phyloP scores from a whole-genome alignment of 2,797 vertebrate species.

The Emys orbicularis region DNA sequence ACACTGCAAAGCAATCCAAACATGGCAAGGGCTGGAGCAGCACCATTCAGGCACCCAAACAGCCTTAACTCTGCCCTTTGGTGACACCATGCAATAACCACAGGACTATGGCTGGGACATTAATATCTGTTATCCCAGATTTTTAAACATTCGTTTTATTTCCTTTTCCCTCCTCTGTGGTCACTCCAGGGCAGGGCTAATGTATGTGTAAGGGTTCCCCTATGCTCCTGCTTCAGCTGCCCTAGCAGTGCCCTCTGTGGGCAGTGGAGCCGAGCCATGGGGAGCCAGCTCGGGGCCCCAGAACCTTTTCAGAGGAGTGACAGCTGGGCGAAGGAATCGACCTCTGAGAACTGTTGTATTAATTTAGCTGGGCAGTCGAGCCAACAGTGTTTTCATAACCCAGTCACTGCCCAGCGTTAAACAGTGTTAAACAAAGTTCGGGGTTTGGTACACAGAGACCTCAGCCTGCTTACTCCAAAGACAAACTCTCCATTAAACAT shows the following conservation, averaged over 20 bases:
- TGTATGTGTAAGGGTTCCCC: not conserved
- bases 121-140: not conserved
- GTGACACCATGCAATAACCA: not conserved
- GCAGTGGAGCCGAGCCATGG: no score
- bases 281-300: no score
- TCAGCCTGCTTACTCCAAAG: not conserved
- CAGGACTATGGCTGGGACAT: not conserved
- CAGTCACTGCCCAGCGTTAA: not conserved
- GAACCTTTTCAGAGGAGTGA: not conserved
- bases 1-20: not conserved
- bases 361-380: not conserved
- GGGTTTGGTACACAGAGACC: not conserved
- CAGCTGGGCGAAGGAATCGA: not conserved
- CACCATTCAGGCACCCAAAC: not conserved
- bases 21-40: accelerated
- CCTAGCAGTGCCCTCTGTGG: no score
- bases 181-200: not conserved
- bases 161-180: not conserved
- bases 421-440: not conserved
- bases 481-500: not conserved
- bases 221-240: no score
- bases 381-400: not conserved
- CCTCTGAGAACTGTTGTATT: not conserved
- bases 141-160: not conserved
- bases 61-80: not conserved